Evolutionary conservation across 2,113 vertebrate genomes (phyloP), one percentile per base, ranked within the genome.

Genomic region (Cebus imitator): DNA sequence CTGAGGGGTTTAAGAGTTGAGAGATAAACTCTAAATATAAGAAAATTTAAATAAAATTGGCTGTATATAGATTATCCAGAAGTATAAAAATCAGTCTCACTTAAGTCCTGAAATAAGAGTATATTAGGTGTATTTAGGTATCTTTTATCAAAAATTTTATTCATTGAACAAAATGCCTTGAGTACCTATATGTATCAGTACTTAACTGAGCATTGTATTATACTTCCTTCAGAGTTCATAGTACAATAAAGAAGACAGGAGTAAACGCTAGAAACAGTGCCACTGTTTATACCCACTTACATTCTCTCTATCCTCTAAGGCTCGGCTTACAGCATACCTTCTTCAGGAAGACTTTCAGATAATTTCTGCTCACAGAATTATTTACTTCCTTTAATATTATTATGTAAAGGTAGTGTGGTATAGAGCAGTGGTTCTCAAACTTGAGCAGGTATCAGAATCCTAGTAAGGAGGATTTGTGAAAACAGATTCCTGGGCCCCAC

Each of bases 11-110:
- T 76, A 81, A 78, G 45, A 82, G 61, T 86, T 20, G 18, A 80
- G 43, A 93, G 40, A 43, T 55, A 61, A 48, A 61, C 25, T 78
- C 58, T 61, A 61, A 93, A 75, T 12, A 45, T 21, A 55, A 83
- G 83, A 82, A 70, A 87, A 93, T 17, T 90, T 10, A 97, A 85
- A 55, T 58, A 52, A 86, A 86, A 80, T 96, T 70, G 35, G 40
- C 52, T 57, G 27, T 75, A 66, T 4, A 40, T 78, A 91, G 86
- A 88, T 90, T 97, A 96, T 86, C 6, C 30, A 83, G 48, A 84
- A 70, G 16, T 80, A 7, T 23, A 87, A 87, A 90, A 61, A 68
- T 45, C 20, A 79, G 32, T 93, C 35, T 93, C 25, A 66, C 21
- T 68, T 83, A 68, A 64, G 86, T 87, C 75, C 37, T 90, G 16